Evolutionary conservation across 2,888 invertebrate species (phyloP).

Genomic region (Dicyrtomina minuta): DNA sequence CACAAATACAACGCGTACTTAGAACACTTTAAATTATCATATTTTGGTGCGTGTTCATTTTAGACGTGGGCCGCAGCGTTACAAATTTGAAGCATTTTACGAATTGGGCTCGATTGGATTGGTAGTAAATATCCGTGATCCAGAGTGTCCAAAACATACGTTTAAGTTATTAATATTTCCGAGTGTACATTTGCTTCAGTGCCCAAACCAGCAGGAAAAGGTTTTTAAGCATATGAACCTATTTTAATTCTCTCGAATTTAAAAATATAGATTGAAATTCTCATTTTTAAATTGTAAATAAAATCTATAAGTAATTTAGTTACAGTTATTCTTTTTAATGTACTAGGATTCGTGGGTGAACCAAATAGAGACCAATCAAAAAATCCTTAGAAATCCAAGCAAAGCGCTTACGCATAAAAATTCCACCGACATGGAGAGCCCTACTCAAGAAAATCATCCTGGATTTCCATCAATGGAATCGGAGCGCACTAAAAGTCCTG

Average conservation of each 20-base stretch:
- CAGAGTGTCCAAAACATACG: conserved; percentile 85
- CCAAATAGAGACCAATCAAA: conserved; percentile 50
- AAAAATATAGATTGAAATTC: neutral
- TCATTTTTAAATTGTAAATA: too few species aligned
- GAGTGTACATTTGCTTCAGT: conserved; percentile 52
- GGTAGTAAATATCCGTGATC: conserved; percentile 88
- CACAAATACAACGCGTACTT: too few species aligned
- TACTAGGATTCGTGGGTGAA: conserved; percentile 51
- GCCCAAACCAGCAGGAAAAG: conserved; percentile 53
- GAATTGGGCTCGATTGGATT: conserved; percentile 80
- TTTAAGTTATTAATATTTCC: conserved; percentile 94
- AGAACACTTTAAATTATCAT: neutral
- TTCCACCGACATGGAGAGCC: conserved; percentile 48
- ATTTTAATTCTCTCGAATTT: neutral
- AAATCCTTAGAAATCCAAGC: conserved; percentile 50
- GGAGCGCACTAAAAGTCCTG: conserved; percentile 50
- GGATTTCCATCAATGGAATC: conserved; percentile 57
- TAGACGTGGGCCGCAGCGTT: conserved; percentile 73
- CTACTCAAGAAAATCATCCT: conserved; percentile 60
- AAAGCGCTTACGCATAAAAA: conserved; percentile 32
- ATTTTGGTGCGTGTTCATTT: neutral
- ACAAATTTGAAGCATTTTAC: conserved; percentile 79
- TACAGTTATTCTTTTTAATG: neutral
- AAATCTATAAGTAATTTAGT: too few species aligned
- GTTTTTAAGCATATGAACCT: too few species aligned